phyloP scores from a whole-genome alignment of 2,888 invertebrate genomes.

The Lithophane semibrunnea region DNA sequence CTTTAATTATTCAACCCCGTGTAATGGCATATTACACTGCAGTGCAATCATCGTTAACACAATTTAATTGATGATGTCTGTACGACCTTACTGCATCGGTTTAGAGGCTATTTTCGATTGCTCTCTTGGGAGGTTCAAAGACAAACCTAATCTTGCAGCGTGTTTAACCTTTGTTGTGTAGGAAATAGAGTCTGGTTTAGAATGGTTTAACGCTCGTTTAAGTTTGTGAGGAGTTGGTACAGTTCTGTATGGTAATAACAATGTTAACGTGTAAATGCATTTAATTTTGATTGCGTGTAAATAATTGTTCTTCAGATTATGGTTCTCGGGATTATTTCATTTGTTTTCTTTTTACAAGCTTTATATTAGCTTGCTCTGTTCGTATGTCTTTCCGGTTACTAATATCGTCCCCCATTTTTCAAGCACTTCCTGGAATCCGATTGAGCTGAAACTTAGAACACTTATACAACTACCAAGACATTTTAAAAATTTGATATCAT shows the following conservation, averaged over 20 bases:
- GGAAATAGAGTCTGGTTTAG: slow-evolving; percentile 29
- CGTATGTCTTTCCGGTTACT: too few relatives aligned
- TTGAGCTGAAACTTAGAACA: too few relatives aligned
- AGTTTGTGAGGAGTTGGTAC: slow-evolving; percentile 35
- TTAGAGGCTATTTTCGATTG: slow-evolving; percentile 54
- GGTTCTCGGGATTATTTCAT: slow-evolving; percentile 27
- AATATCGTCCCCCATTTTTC: too few relatives aligned
- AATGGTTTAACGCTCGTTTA: not conserved
- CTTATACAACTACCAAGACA: too few relatives aligned
- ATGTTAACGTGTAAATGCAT: slow-evolving; percentile 56
- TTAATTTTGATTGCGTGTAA: slow-evolving; percentile 64
- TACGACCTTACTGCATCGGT: slow-evolving; percentile 45
- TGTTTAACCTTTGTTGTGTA: slow-evolving; percentile 25
- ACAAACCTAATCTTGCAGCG: slow-evolving; percentile 16
- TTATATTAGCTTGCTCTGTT: too few relatives aligned
- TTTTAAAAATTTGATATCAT: too few relatives aligned
- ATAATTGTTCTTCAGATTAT: slow-evolving; percentile 54
- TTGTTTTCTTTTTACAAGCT: slow-evolving; percentile 3
- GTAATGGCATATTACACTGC: slow-evolving; percentile 57
- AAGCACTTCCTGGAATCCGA: too few relatives aligned
- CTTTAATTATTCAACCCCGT: slow-evolving; percentile 60
- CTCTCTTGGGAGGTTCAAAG: slow-evolving; percentile 28
- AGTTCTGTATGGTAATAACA: slow-evolving; percentile 34
- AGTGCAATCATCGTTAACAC: slow-evolving; percentile 63
- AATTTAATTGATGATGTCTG: slow-evolving; percentile 54